Percentiles rank a stretch among this genome's conserved stretches.
Evolutionary conservation across 1,140 invertebrate species (phyloP).

Genomic region (Drosophila paulistorum): DNA sequence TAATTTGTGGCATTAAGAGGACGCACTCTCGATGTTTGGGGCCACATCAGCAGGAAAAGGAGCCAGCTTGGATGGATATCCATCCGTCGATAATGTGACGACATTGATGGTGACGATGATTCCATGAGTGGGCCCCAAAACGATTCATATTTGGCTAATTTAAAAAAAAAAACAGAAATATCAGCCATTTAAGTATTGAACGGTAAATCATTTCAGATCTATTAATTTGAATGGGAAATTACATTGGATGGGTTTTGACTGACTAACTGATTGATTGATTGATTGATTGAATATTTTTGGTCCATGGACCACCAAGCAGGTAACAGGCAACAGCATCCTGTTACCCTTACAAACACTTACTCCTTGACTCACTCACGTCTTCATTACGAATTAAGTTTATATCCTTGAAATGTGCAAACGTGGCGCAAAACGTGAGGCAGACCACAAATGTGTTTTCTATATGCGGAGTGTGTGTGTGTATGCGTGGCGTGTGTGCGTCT

Average conservation of each 20-base stretch:
- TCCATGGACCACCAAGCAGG: slow-evolving; percentile 10
- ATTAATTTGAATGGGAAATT: slow-evolving; percentile 70
- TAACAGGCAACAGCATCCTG: background rate
- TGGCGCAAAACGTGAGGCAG: slow-evolving; percentile 61
- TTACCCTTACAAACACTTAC: slow-evolving; percentile 1
- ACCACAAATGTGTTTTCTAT: slow-evolving; percentile 28
- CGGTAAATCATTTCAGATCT: slow-evolving; percentile 59
- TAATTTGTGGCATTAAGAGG: background rate
- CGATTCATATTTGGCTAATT: background rate
- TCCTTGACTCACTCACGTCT: slow-evolving; percentile 45
- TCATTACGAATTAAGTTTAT: slow-evolving; percentile 77
- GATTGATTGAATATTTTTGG: slow-evolving; percentile 72
- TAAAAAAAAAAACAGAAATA: background rate
- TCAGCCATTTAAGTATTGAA: slow-evolving; percentile 8
- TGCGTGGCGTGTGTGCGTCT: slow-evolving; percentile 20
- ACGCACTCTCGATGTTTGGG: slow-evolving; percentile 16
- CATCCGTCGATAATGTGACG: background rate
- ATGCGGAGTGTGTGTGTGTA: slow-evolving; percentile 24
- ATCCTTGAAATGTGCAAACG: slow-evolving; percentile 79
- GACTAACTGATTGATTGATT: slow-evolving; percentile 78
- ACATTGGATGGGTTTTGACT: slow-evolving; percentile 75
- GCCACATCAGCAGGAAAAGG: no score
- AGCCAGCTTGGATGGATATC: no score
- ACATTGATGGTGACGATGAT: background rate
- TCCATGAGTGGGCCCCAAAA: background rate